Evolutionary conservation across 1,140 invertebrate genomes (phyloP), one percentile per base, ranked within the genome.

Genomic region (Zaprionus lachaisei): DNA sequence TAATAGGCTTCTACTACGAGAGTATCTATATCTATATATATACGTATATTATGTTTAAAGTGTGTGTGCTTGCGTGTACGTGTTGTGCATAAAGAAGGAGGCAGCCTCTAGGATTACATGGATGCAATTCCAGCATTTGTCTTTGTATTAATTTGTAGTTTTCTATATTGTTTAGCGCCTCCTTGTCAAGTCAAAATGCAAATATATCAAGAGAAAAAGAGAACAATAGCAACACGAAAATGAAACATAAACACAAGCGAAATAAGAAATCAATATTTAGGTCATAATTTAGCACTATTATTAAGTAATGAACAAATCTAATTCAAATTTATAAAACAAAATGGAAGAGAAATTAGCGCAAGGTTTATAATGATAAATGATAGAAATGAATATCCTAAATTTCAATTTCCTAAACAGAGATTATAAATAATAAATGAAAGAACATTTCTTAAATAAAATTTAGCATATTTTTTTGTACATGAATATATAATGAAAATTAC

Each of bases 391-490:
- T 65, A 72, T 84, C 84, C 78, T 81, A 87, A 89, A 76, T 76
- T 76, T 60, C 73, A 72, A 83, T 87, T 89, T 81, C 83, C 75
- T 72, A 77, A 67, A 67, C 77, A 83, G 81, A 87, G 84, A 87
- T 89, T 89, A 89, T 89, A 90, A 83, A 89, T 89, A 83, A 83
- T 64, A 78, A 86, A 72, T 47, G 22, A 56, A n/a, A n/a, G 26
- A 26, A 75, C 67, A 72, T 71, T 69, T 87, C 87, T 89, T 79
- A 83, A 87, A 87, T 87, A 69, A 86, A 86, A 83, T 83, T 68
- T 87, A 87, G 73, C 82, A 64, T 87, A 83, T 87, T 89, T 80
- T 86, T 89, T 89, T 89, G 83, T 87, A 89, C 77, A 87, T 84
- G 80, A 73, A 60, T 65, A 76, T 37, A 49, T 63, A 62, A 55